Base-by-base conservation (phyloP, 2,888 invertebrate genomes). In the Lycophotia porphyrea region DNA sequence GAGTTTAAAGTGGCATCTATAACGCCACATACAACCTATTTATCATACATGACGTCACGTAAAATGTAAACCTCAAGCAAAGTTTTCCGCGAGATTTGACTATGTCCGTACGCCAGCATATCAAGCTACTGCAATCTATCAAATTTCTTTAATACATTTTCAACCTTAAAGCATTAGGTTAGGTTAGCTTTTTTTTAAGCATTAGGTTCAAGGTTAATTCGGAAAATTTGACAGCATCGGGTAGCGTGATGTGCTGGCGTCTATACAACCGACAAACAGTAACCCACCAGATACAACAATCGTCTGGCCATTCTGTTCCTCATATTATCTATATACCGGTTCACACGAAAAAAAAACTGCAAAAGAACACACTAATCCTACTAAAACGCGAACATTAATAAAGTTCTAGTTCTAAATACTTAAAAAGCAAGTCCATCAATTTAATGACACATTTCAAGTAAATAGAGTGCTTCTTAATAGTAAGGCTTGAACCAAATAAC, bases 381-480 rank as follows among this genome's bases (percentile, higher is more conserved):
- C 24, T 49, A 34, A 74, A 81, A n/a, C 39, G 39, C 1, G 9
- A 47, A 39, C 24, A 61, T 52, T 52, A 66, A 39, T 61, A 66
- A 76, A 76, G 44, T 76, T 24, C 24, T 36, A 21, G 47, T 27
- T 63, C 44, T 36, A 82, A 65, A 81, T 72, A 84, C 47, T 49
- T 66, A 73, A 58, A 60, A 52, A 78, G 49, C 44, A 69, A 36
- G 34, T 42, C 72, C 55, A 66, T 69, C 61, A 84, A 55, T 27
- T 49, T 73, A 80, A 81, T 73, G 81, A 80, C 80, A 55, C 49
- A 65, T 61, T 79, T 67, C 58, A 49, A 73, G 47, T 44, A 78
- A 73, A 72, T 72, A 80, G 73, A 73, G 49, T 61, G 34, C 39
- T 55, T 61, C 69, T 34, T 80, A 84, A 73, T 84, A 80, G 73